Conservation (phyloP, 1,140 invertebrate genomes). For the Drosophila prosaltans region DNA sequence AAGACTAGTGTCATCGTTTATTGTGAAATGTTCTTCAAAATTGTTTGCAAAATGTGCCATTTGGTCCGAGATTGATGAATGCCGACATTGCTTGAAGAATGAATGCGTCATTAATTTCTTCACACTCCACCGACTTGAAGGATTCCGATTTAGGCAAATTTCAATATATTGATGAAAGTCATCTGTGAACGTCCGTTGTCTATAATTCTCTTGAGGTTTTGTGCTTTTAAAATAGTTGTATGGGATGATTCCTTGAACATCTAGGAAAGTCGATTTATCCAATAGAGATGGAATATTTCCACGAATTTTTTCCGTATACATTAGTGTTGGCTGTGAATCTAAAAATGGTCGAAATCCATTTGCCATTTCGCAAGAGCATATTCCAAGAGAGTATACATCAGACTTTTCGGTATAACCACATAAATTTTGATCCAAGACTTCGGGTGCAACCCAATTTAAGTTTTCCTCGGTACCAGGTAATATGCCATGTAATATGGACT, state of each 20-base stretch:
- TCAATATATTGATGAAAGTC: slow-evolving; percentile 90
- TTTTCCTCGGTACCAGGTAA: slow-evolving; percentile 88
- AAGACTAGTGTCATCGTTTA: not conserved
- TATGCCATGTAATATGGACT: slow-evolving; percentile 88
- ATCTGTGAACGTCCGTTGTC: slow-evolving; percentile 87
- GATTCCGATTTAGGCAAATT: slow-evolving; percentile 86
- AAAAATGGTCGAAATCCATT: slow-evolving; percentile 95
- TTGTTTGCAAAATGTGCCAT: slow-evolving; percentile 13
- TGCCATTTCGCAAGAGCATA: slow-evolving; percentile 93
- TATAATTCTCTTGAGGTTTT: slow-evolving; percentile 83
- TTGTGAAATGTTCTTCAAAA: slow-evolving; percentile 5
- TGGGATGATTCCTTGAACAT: slow-evolving; percentile 59
- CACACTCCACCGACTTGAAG: slow-evolving; percentile 86
- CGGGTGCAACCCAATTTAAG: slow-evolving; percentile 94
- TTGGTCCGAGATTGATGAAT: slow-evolving; percentile 62
- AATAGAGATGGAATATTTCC: slow-evolving; percentile 90
- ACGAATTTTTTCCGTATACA: slow-evolving; percentile 94
- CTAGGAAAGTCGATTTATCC: slow-evolving; percentile 87
- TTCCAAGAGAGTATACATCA: slow-evolving; percentile 95
- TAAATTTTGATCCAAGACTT: slow-evolving; percentile 95
- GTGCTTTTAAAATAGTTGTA: slow-evolving; percentile 31
- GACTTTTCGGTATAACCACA: slow-evolving; percentile 94
- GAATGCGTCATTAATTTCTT: slow-evolving; percentile 87
- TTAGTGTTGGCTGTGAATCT: slow-evolving; percentile 91
- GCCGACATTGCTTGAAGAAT: slow-evolving; percentile 88